Evolutionary conservation across 1,140 invertebrate species (phyloP).

Genomic region (Andricus grossulariae): DNA sequence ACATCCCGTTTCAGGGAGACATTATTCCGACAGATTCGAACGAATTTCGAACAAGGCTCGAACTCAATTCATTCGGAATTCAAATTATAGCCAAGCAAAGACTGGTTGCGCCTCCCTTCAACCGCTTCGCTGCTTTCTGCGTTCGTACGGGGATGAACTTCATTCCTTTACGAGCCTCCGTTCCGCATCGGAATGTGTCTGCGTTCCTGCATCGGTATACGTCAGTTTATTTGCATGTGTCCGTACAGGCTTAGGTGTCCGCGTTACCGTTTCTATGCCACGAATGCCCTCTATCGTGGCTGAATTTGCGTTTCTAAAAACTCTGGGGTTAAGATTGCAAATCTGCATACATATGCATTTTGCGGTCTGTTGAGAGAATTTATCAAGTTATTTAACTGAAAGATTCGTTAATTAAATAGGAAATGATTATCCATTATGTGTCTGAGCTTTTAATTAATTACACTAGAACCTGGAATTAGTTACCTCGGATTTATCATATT

Average conservation of each 20-base stretch:
- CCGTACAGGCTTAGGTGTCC: constrained; percentile 31
- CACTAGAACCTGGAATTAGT: too few species aligned
- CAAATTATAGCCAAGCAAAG: constrained; percentile 56
- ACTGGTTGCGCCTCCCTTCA: constrained; percentile 38
- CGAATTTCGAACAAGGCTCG: constrained; percentile 51
- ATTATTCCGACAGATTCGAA: constrained; percentile 57
- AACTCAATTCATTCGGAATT: constrained; percentile 66
- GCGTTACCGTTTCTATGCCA: constrained; percentile 33
- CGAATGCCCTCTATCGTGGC: constrained; percentile 19
- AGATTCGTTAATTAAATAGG: too few species aligned
- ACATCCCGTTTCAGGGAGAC: constrained; percentile 16
- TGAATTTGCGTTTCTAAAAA: not conserved
- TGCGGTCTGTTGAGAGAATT: too few species aligned
- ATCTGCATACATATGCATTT: not conserved
- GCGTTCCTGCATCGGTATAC: constrained; percentile 35
- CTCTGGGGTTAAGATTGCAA: constrained; percentile 4
- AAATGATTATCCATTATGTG: too few species aligned
- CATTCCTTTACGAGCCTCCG: constrained; percentile 43
- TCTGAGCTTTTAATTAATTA: too few species aligned
- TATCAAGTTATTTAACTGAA: too few species aligned
- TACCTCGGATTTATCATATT: too few species aligned
- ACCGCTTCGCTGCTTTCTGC: constrained; percentile 35
- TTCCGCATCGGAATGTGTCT: constrained; percentile 44
- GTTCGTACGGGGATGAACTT: constrained; percentile 36
- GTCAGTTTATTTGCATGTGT: constrained; percentile 37